Conservation (phyloP, 23 tunicate genomes). For the Trididemnum nubilum region DNA sequence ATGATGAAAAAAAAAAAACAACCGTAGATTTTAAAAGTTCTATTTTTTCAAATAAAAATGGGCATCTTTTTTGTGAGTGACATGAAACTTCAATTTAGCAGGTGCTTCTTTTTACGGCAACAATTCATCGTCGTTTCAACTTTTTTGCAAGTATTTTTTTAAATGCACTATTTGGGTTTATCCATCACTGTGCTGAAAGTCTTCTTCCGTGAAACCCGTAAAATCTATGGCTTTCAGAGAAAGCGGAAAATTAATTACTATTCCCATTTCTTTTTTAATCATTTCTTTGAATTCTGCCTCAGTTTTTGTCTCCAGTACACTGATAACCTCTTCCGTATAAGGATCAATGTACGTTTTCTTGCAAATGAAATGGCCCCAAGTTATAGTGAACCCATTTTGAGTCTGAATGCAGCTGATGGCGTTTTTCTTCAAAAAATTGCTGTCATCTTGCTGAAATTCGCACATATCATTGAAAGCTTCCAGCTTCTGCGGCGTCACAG, state of each 20-base stretch:
- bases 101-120: no score
- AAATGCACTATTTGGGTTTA: no score
- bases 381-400: background rate
- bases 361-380: background rate
- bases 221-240: background rate
- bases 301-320: background rate
- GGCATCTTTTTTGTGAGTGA: no score
- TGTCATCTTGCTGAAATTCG: conserved; percentile 14
- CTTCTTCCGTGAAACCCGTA: conserved; percentile 7
- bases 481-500: background rate
- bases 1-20: no score
- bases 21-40: no score
- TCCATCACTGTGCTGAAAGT: no score
- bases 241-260: background rate
- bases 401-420: conserved; percentile 1
- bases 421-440: conserved; percentile 28
- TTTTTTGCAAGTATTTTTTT: no score
- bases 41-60: no score
- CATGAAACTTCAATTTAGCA: no score
- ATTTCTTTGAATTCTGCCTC: conserved; percentile 27
- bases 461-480: conserved; percentile 20
- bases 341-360: conserved; percentile 29
- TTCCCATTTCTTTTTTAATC: conserved; percentile 29
- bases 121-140: no score
- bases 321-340: conserved; percentile 17